These are phyloP conservation scores for Cyprinodon tularosa DNA, from an alignment of 2,113 vertebrate species.

Conservation along the genomic window DNA sequence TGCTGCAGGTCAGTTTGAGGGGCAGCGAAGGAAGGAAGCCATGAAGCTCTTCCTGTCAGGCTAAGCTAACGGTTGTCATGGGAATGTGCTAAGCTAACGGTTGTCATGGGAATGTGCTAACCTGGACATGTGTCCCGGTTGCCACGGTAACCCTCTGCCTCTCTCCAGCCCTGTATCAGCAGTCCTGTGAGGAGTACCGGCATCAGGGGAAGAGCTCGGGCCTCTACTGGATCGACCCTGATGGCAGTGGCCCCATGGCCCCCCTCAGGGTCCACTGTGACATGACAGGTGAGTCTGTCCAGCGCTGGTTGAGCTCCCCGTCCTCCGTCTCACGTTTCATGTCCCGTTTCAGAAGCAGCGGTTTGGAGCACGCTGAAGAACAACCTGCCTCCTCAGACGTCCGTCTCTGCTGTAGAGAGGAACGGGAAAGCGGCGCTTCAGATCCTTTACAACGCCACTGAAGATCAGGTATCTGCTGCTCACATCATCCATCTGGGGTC, in stretches of 20 bases:
- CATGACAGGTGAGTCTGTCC: slow-evolving; percentile 86
- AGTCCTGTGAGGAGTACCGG: slow-evolving; percentile 96
- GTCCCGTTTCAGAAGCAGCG: slow-evolving; percentile 82
- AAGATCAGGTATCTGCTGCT: slow-evolving; percentile 79
- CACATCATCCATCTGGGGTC: too few species aligned
- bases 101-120: too few species aligned
- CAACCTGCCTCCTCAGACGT: slow-evolving; percentile 84
- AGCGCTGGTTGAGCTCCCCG: too few species aligned
- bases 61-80: too few species aligned
- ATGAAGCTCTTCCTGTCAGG: too few species aligned
- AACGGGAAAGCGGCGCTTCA: slow-evolving; percentile 83
- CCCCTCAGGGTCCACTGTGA: slow-evolving; percentile 93
- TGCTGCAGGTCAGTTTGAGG: too few species aligned
- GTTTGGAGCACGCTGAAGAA: slow-evolving; percentile 93
- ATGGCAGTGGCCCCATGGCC: slow-evolving; percentile 89
- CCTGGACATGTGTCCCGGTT: too few species aligned
- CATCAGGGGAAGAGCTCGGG: slow-evolving; percentile 90
- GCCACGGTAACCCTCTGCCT: background rate
- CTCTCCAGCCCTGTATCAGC: slow-evolving; percentile 88
- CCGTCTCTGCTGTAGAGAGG: slow-evolving; percentile 74
- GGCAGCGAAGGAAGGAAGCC: too few species aligned
- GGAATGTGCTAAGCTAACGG: too few species aligned
- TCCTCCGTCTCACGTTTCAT: background rate
- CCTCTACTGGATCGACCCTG: slow-evolving; percentile 94
- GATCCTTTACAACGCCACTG: slow-evolving; percentile 88